phyloP scores from a whole-genome alignment of 2,113 vertebrate species.

The Coracopsis vasa region DNA sequence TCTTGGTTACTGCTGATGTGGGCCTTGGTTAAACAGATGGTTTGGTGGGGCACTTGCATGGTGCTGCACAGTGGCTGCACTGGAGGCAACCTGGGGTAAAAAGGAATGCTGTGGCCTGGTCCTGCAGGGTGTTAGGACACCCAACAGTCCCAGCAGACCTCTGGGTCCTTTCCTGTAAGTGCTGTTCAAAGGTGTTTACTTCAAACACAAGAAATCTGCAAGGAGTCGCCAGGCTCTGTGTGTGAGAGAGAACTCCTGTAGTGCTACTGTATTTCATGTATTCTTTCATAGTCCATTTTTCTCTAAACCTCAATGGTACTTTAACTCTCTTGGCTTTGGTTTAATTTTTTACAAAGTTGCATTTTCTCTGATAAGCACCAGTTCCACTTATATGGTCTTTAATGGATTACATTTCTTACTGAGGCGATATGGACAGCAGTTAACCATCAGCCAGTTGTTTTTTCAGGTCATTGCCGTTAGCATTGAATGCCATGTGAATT shows the following conservation, averaged over 20 bases:
- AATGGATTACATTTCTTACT: not conserved
- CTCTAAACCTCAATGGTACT: not conserved
- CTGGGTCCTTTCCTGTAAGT: not conserved
- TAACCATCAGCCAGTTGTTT: not conserved
- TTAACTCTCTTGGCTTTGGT: not conserved
- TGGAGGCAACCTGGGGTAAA: too few relatives aligned
- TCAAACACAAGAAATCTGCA: not conserved
- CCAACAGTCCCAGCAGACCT: rapidly evolving
- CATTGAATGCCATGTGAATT: not conserved
- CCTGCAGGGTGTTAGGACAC: not conserved
- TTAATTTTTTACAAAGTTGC: not conserved
- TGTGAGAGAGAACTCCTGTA: not conserved
- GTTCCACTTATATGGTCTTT: not conserved
- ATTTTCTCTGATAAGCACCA: not conserved
- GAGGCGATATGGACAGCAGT: not conserved
- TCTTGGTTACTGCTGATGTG: not conserved
- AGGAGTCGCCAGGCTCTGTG: not conserved
- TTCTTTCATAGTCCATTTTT: not conserved
- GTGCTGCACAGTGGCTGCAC: not conserved
- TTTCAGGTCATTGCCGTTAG: not conserved
- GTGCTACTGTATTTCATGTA: rapidly evolving
- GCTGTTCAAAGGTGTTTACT: not conserved
- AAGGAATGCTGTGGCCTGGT: rapidly evolving
- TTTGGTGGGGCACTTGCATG: rapidly evolving
- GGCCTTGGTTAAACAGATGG: not conserved